Evolutionary conservation across 2,888 invertebrate species (phyloP), one percentile per base, ranked within the genome.

Genomic region (Deilephila porcellus): DNA sequence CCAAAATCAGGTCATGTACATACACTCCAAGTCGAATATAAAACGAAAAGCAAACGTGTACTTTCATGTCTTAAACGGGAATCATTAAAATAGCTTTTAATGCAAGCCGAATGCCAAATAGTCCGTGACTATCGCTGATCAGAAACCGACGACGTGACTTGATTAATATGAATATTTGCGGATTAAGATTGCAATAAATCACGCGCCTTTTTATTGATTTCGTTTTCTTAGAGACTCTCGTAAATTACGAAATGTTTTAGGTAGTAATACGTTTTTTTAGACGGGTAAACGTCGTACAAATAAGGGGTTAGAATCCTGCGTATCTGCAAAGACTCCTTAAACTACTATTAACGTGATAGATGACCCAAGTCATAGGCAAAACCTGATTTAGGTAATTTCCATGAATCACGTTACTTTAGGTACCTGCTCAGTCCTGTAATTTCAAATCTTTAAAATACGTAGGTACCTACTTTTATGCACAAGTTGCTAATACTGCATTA

Each of bases 1-100:
- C 70, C 17, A 25, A 78, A 82, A 80, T 76, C 75, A 75, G 82
- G 80, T 82, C 79, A 79, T 67, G 67, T 67, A 52, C 52, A 67
- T 67, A 67, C 45, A 52, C 25, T 25, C 52, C 67, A n/a, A 67
- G 52, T 63, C 7, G 63, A 52, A 67, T 67, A 67, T 45, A 52
- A 52, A 25, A 25, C 25, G 0, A 25, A 25, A 67, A 67, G 67
- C 60, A 25, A 60, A 29, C 45, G 45, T 52, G 45, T 67, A 67
- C 17, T 52, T 52, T 67, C 52, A 25, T 52, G 29, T 67, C 67
- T 52, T 67, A 67, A 63, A 67, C 25, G 52, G 52, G 56, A 25
- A 56, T 71, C 59, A 71, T 71, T 71, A n/a, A 71, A 59, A 70
- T 29, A 25, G 71, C 59, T n/a, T 71, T 56, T 32, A 71, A 71